Percentiles rank a stretch among this genome's conserved stretches.
Conservation (phyloP, 2,888 invertebrate genomes). For the Nomada flava region DNA sequence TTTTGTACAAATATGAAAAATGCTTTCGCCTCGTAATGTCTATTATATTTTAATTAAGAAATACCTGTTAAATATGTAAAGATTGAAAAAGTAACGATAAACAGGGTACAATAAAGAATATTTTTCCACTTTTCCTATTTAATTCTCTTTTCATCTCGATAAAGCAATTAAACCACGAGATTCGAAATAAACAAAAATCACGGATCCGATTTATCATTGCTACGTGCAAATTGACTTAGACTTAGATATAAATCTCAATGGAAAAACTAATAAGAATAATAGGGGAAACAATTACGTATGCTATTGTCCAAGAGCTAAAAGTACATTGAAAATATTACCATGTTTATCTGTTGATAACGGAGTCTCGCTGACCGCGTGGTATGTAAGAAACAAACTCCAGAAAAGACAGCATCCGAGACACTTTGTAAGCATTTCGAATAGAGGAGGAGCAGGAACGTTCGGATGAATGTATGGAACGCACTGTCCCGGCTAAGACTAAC, state of each 20-base stretch:
- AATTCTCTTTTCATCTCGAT: not conserved
- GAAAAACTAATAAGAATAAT: too few relatives aligned
- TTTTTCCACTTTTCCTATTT: not conserved
- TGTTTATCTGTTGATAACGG: conserved; percentile 48
- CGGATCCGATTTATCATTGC: not conserved
- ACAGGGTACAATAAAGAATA: not conserved
- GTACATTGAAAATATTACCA: conserved; percentile 57
- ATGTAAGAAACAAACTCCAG: conserved; percentile 60
- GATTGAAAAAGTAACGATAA: not conserved
- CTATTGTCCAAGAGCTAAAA: not conserved
- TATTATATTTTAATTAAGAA: too few relatives aligned
- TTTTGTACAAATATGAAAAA: too few relatives aligned
- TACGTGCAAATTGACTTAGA: not conserved
- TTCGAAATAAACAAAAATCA: not conserved
- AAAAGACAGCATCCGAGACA: conserved; percentile 55
- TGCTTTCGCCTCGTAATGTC: too few relatives aligned
- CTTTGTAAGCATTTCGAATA: conserved; percentile 41
- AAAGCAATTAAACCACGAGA: not conserved
- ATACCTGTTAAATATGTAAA: too few relatives aligned
- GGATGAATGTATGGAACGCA: conserved; percentile 27
- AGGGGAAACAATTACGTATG: too few relatives aligned
- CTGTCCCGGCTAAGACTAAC: conserved; percentile 36
- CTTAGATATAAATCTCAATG: too few relatives aligned
- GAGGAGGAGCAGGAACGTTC: not conserved
- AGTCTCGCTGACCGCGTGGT: conserved; percentile 66